Base-by-base conservation (phyloP, 2,888 invertebrate species). In the Clepsis dumicolana region DNA sequence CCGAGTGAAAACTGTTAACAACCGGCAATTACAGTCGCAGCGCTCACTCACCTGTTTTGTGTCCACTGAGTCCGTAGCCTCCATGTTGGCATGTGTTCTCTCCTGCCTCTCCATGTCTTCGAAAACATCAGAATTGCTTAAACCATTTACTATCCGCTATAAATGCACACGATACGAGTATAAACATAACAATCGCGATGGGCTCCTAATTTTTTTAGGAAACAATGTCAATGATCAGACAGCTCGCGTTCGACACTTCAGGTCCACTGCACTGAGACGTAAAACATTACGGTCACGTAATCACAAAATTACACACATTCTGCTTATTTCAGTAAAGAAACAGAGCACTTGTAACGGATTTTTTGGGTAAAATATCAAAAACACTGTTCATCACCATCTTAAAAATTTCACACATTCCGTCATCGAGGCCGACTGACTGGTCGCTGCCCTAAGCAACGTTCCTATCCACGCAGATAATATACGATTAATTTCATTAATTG, bases 41-140 rank as follows among this genome's bases (percentile, higher is more conserved):
- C 78, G 77, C 92, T 94, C 94, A 95, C 92, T 94, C 94, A 95
- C 95, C 95, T 95, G 95, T 94, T 94, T 95, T 76, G 95, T 94
- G 83, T 94, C 94, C 90, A 95, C 94, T 82, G 93, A 93, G 87
- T 95, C 95, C 78, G 91, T 90, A 82, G 94, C 90, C 91, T 95
- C 95, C 94, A 94, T 94, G 90, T 95, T 95, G 87, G 89, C 88
- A 85, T 93, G 89, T 88, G 91, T 88, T 87, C 91, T 87, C 82
- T 91, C 91, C 87, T 88, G 88, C 86, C 90, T 86, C 84, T 91
- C 89, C 93, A 93, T 93, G 80, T 79, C 84, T 84, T 89, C 83
- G 90, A 83, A 89, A 89, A 89, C 94, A 94, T 94, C 89, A 94
- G 93, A 93, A 92, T 86, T 83, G 84, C 79, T 87, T 89, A 87